Evolutionary conservation across 2,113 vertebrate species (phyloP).

Genomic region (Mustelus asterias): DNA sequence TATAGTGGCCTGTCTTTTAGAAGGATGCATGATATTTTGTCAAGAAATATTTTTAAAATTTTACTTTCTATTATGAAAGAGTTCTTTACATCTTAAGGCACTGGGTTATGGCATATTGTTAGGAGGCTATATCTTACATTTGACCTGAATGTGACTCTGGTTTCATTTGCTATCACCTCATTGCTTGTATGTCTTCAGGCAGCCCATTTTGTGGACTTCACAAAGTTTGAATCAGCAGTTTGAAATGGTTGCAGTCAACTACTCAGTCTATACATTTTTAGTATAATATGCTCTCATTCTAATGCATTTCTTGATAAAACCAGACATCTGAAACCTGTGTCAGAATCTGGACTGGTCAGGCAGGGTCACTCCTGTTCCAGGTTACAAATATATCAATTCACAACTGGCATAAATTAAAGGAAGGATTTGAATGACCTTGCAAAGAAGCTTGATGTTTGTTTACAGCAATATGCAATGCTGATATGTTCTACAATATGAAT

Average conservation of each 20-base stretch:
- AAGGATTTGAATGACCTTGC: not conserved
- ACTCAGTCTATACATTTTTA: slow-evolving; percentile 45
- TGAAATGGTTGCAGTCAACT: slow-evolving; percentile 50
- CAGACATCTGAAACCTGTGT: not conserved
- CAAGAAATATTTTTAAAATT: not conserved
- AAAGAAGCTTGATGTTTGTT: not conserved
- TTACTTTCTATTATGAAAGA: not conserved
- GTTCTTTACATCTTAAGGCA: not conserved
- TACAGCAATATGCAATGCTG: not conserved
- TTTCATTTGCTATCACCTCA: not conserved
- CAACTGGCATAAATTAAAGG: not conserved
- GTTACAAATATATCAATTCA: not conserved
- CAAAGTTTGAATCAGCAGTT: slow-evolving; percentile 49
- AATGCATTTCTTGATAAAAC: not conserved
- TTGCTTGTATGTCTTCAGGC: not conserved
- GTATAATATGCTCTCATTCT: not conserved
- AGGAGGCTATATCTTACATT: not conserved
- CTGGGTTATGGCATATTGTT: not conserved
- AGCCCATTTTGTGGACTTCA: not conserved
- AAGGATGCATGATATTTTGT: not conserved
- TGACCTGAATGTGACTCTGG: not conserved
- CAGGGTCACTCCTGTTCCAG: not conserved
- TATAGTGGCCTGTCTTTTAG: not conserved
- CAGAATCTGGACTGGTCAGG: not conserved
- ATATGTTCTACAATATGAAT: not conserved